phyloP scores from a whole-genome alignment of 2,797 vertebrate species.

The Chiloscyllium punctatum region DNA sequence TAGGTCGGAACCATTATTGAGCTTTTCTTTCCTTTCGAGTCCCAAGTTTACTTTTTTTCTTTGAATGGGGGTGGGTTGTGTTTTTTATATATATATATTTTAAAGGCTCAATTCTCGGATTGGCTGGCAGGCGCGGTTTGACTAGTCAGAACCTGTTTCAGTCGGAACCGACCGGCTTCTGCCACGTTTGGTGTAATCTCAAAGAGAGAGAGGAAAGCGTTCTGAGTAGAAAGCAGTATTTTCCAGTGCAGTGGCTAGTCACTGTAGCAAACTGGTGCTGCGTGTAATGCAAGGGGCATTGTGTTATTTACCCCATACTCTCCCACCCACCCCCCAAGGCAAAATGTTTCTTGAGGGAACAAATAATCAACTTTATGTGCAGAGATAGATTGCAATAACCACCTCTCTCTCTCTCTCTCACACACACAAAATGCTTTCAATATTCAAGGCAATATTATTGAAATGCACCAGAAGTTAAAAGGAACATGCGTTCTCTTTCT shows the following conservation, averaged over 20 bases:
- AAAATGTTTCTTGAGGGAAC: too few relatives aligned
- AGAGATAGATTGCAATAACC: neutral
- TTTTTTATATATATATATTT: neutral
- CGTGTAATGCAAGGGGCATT: too few relatives aligned
- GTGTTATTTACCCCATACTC: too few relatives aligned
- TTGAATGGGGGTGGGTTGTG: too few relatives aligned
- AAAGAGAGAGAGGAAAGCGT: neutral
- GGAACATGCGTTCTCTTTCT: too few relatives aligned
- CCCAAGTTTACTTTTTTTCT: neutral
- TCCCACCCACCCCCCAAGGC: too few relatives aligned
- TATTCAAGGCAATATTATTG: neutral
- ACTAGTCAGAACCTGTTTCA: constrained; percentile 36
- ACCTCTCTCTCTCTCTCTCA: too few relatives aligned
- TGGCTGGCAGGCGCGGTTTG: constrained; percentile 18
- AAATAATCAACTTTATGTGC: neutral
- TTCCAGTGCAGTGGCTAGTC: neutral
- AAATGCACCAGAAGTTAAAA: neutral
- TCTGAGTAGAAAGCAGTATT: neutral
- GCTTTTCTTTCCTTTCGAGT: neutral
- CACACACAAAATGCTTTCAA: neutral
- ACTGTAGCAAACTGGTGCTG: too few relatives aligned
- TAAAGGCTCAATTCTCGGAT: neutral
- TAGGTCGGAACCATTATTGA: neutral
- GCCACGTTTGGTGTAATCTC: constrained; percentile 32
- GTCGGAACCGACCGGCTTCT: constrained; percentile 21